These are phyloP conservation scores for Pyrgilauda ruficollis DNA, from an alignment of 2,113 vertebrate species.

Conservation along the genomic window DNA sequence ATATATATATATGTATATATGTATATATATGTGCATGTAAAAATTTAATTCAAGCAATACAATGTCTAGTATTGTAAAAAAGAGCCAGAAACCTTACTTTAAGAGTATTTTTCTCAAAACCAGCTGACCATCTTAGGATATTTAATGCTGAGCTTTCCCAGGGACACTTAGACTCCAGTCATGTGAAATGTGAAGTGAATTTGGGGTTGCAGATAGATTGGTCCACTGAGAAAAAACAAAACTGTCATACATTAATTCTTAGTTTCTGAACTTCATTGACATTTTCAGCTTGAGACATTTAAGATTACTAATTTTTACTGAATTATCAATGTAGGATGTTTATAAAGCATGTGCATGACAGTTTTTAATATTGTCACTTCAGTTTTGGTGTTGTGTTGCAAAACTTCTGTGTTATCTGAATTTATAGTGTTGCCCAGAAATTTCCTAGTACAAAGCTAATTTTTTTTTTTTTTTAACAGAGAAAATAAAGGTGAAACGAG, in stretches of 20 bases:
- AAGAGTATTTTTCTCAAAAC: neutral
- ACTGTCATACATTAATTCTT: neutral
- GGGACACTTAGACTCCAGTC: neutral
- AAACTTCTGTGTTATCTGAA: neutral
- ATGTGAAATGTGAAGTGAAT: neutral
- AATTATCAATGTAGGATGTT: neutral
- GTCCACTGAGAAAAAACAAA: neutral
- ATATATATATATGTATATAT: neutral
- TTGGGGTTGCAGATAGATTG: neutral
- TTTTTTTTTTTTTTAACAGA: neutral
- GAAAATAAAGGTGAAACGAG: neutral
- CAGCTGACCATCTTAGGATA: neutral
- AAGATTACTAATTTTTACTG: neutral
- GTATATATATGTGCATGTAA: neutral
- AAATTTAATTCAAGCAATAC: neutral
- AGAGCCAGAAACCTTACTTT: neutral
- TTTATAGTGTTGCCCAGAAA: neutral
- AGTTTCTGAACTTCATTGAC: neutral
- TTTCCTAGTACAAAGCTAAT: neutral
- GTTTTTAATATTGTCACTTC: neutral
- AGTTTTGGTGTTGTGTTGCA: neutral
- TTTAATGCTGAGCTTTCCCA: neutral
- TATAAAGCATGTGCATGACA: neutral
- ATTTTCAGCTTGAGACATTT: neutral
- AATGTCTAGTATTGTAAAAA: neutral